Conservation (phyloP, 2,797 vertebrate genomes). For the Anas bernieri region DNA sequence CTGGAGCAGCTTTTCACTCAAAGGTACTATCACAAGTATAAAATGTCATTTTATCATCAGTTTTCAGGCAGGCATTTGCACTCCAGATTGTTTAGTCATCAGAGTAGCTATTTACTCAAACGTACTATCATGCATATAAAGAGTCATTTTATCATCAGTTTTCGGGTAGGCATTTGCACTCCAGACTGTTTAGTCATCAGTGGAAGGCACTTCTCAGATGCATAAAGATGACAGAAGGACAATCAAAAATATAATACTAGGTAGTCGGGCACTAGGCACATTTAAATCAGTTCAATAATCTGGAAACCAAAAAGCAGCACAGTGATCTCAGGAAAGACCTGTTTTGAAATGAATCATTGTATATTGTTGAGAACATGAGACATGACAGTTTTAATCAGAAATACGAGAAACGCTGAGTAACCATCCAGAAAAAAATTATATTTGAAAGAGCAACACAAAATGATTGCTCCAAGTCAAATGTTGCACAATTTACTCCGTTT, state of each 20-base stretch:
- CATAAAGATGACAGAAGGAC: neutral
- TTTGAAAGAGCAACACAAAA: neutral
- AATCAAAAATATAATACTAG: neutral
- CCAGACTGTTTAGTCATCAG: conserved; percentile 16
- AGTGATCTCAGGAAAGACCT: neutral
- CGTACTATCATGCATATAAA: neutral
- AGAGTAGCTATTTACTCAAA: conserved; percentile 17
- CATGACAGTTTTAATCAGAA: neutral
- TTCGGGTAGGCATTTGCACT: conserved; percentile 15
- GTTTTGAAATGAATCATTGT: neutral
- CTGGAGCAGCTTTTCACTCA: conserved; percentile 23
- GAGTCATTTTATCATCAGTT: neutral
- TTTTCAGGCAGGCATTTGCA: neutral
- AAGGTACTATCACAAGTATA: neutral
- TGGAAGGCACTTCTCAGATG: neutral
- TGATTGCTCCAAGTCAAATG: neutral
- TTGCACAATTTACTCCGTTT: neutral
- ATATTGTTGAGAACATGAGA: neutral
- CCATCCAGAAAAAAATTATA: neutral
- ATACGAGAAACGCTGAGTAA: neutral
- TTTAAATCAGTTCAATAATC: conserved; percentile 18
- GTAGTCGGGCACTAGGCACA: neutral
- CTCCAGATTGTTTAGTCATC: conserved; percentile 24
- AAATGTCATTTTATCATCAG: neutral
- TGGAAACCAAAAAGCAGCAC: neutral